phyloP scores from a whole-genome alignment of 2,113 vertebrate species.

The Sminthopsis crassicaudata region DNA sequence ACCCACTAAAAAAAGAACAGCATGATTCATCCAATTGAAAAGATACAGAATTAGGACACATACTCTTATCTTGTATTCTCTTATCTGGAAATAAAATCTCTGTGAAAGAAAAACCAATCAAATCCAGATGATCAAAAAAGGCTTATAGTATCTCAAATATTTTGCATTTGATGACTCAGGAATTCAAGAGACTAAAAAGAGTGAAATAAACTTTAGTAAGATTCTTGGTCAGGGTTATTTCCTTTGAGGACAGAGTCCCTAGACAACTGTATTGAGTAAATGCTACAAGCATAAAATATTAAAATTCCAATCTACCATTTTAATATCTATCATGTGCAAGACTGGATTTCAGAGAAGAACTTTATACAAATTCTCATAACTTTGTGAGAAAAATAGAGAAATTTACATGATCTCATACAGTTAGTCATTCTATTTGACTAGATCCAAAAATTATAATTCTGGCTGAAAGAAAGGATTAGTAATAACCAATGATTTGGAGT shows the following conservation, averaged over 20 bases:
- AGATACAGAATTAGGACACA: constrained; percentile 46
- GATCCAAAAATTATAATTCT: neutral
- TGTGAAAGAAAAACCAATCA: neutral
- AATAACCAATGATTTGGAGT: no score
- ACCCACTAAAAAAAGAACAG: constrained; percentile 38
- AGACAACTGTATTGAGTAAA: neutral
- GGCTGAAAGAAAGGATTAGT: no score
- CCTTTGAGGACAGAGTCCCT: neutral
- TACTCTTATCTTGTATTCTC: neutral
- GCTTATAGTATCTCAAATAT: neutral
- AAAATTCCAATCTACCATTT: neutral
- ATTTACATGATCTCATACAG: neutral
- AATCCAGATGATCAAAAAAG: neutral
- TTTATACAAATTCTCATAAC: neutral
- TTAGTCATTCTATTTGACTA: neutral
- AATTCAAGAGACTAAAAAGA: neutral
- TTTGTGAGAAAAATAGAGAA: neutral
- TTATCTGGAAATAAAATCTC: neutral
- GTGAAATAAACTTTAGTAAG: neutral
- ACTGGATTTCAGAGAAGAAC: neutral
- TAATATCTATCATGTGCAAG: neutral
- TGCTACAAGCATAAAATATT: neutral
- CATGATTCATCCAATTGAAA: constrained; percentile 32
- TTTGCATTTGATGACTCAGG: neutral
- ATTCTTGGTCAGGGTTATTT: neutral